Conservation (phyloP, 2,113 vertebrate species). For the human region DNA sequence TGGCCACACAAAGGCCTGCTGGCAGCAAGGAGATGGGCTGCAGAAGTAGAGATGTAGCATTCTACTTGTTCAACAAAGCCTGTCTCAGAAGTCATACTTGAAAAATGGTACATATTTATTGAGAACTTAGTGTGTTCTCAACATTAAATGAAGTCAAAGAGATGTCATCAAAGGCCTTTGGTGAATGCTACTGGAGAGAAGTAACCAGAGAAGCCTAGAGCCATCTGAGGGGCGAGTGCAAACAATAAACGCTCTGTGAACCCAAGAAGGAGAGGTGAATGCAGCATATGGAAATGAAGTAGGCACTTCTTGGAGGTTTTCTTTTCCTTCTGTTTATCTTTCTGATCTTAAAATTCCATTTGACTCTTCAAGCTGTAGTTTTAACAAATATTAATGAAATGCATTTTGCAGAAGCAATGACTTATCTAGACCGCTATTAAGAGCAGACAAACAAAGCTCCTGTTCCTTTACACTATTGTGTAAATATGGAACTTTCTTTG, state of each 20-base stretch:
- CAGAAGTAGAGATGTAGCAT: accelerated
- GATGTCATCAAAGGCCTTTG: neutral
- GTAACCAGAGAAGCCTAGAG: neutral
- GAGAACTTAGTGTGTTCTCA: neutral
- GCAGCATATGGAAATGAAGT: accelerated
- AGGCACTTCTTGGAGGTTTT: neutral
- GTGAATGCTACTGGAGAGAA: neutral
- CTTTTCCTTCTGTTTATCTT: slow-evolving; percentile 37
- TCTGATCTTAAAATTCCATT: slow-evolving; percentile 62
- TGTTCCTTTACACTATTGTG: neutral
- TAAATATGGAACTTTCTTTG: slow-evolving; percentile 55
- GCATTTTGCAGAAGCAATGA: neutral
- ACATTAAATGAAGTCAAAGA: neutral
- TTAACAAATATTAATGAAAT: slow-evolving; percentile 46
- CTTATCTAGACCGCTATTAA: slow-evolving; percentile 43
- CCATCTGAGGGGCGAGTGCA: too few relatives aligned
- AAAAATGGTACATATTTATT: neutral
- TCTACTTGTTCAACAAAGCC: neutral
- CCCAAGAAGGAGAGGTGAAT: neutral
- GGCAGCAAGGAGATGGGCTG: neutral
- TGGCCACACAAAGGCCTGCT: accelerated
- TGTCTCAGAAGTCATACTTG: neutral
- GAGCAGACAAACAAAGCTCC: slow-evolving; percentile 4
- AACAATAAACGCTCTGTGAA: neutral
- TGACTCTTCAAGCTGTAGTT: neutral